Evolutionary conservation across 92 coral and sea anemone genomes (phyloP), one percentile per base, ranked within the genome.

Genomic region (Galaxea fascicularis): DNA sequence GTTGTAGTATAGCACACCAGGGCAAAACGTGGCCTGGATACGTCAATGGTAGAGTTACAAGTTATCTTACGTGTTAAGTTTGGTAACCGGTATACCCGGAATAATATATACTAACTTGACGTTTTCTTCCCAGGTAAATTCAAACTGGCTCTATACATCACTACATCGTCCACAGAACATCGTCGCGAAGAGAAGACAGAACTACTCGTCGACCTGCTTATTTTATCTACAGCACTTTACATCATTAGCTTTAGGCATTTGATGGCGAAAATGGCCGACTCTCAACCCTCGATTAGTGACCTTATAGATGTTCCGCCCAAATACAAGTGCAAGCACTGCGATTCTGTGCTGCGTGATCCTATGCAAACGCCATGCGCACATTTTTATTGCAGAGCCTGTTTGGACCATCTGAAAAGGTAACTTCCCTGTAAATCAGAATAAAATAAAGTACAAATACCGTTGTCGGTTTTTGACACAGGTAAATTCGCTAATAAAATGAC

Each of bases 311-410:
- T 67, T 22, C 65, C 45, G 1, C 22, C 78, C 22, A 89, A 84
- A 75, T 84, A 77, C 64, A 41, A 52, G 8, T 89, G 92, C 53
- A n/a, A 45, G 31, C 30, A 47, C 44, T 89, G 92, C 29, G 67
- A 41, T 21, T 27, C 25, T 46, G 71, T 89, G 39, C 74, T 89
- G 46, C 76, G 77, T 53, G 92, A 85, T 44, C 89, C 92, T 5
- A 65, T 89, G 59, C 92, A 89, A 78, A 89, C 92, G 26, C 85
- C 90, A 8, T 89, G 92, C 49, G 92, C 89, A 29, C 92, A 89
- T 44, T 75, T 89, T 47, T 89, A 89, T 68, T 89, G 92, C 81
- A 72, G 63, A 86, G 41, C 30, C 30, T 89, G 92, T 54, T 46
- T 66, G 25, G 82, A 65, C 16, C 44, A 74, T 10, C 76, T 46